Evolutionary conservation across 1,140 invertebrate species (phyloP).

Genomic region (Nomia melanderi): DNA sequence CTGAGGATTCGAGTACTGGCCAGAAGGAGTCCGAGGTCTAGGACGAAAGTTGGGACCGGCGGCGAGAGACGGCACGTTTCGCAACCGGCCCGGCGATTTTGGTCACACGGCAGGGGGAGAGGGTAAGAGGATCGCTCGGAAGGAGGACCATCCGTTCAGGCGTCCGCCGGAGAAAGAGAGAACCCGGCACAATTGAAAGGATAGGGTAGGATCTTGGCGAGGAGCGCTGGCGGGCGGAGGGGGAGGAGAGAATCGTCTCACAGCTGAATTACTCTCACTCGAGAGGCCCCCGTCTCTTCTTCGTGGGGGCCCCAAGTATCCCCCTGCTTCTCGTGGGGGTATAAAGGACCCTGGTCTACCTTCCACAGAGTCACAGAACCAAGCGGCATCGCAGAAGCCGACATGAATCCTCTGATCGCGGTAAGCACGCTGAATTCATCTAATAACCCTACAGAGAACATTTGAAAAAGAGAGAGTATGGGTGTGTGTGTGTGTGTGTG

Average conservation of each 20-base stretch:
- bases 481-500: not conserved
- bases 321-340: constrained; percentile 69
- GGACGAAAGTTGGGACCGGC: constrained; percentile 61
- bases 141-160: constrained; percentile 25
- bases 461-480: constrained; percentile 26
- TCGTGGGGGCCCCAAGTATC: constrained; percentile 59
- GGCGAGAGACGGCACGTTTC: constrained; percentile 49
- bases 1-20: not conserved
- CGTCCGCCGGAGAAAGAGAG: constrained; percentile 40
- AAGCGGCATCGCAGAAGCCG: constrained; percentile 80
- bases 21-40: constrained; percentile 74
- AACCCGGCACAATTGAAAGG: constrained; percentile 39
- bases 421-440: constrained; percentile 74
- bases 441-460: constrained; percentile 30
- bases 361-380: constrained; percentile 79
- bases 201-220: constrained; percentile 20
- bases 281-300: constrained; percentile 72
- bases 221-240: constrained; percentile 30
- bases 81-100: constrained; percentile 52
- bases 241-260: constrained; percentile 71
- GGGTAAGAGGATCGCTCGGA: not conserved
- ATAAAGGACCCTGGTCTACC: constrained; percentile 79
- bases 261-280: constrained; percentile 79
- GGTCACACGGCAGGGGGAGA: constrained; percentile 18
- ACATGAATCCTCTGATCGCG: constrained; percentile 81